A percentile compares a stretch with the other conserved stretches of the same genome.
These are phyloP conservation scores for Prinia subflava DNA, from an alignment of 2,113 vertebrate genomes.

Conservation along the genomic window DNA sequence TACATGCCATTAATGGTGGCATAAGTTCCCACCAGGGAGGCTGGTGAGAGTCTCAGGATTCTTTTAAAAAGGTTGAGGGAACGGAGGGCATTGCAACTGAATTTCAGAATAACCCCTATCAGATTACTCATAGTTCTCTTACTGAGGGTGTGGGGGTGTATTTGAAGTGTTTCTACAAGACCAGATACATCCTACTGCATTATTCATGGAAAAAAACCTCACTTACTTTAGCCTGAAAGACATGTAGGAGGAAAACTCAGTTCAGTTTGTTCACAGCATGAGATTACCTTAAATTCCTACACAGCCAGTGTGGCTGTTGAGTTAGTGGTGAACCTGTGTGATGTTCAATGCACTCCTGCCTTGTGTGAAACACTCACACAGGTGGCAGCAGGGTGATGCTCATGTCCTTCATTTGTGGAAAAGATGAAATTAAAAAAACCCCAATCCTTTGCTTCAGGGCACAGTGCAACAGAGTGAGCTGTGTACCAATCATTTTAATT, in stretches of 20 bases:
- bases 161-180: neutral
- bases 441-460: neutral
- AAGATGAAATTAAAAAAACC: neutral
- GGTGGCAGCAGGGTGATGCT: neutral
- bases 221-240: neutral
- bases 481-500: neutral
- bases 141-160: neutral
- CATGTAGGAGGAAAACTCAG: neutral
- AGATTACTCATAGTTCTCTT: neutral
- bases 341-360: neutral
- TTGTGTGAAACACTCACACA: fast-evolving
- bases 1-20: neutral
- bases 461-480: neutral
- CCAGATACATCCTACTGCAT: neutral
- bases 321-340: neutral
- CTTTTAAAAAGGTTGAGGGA: neutral
- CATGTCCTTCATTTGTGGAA: neutral
- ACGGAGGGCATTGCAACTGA: neutral
- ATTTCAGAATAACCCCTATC: neutral
- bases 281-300: neutral
- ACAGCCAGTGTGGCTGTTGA: neutral
- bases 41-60: neutral
- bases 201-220: neutral
- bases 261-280: neutral
- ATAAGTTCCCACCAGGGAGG: neutral